Conservation (phyloP, 2,797 vertebrate species). For the Pyrocephalus nanus region DNA sequence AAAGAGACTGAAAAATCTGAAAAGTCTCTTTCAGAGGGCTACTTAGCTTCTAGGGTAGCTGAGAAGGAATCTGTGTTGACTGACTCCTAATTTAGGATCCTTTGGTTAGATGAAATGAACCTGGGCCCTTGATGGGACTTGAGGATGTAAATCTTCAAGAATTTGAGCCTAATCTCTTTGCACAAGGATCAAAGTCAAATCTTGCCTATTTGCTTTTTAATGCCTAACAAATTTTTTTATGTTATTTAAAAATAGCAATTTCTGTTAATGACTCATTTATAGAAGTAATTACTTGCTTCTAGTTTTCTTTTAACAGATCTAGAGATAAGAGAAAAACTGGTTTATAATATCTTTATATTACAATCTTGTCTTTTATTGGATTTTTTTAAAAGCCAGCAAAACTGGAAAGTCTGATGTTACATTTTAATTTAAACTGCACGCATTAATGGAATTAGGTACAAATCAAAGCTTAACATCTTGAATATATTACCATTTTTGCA, state of each 20-base stretch:
- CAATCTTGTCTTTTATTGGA: neutral
- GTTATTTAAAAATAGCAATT: neutral
- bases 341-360: neutral
- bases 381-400: constrained; percentile 5
- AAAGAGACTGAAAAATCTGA: neutral
- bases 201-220: neutral
- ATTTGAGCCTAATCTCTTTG: neutral
- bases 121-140: neutral
- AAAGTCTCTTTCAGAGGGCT: neutral
- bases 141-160: neutral
- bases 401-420: neutral
- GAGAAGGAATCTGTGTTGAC: neutral
- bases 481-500: constrained; percentile 48
- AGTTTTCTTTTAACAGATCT: constrained; percentile 5
- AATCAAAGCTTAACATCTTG: constrained; percentile 53
- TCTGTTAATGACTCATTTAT: neutral
- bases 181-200: neutral
- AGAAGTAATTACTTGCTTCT: neutral
- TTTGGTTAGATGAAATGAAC: neutral
- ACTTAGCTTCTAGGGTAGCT: neutral
- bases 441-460: constrained; percentile 43
- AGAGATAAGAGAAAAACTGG: neutral
- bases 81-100: neutral
- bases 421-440: constrained; percentile 28
- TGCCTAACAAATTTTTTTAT: neutral